Evolutionary conservation across 2,888 invertebrate genomes (phyloP), one percentile per base, ranked within the genome.

Genomic region (Drosophila macrothrix): DNA sequence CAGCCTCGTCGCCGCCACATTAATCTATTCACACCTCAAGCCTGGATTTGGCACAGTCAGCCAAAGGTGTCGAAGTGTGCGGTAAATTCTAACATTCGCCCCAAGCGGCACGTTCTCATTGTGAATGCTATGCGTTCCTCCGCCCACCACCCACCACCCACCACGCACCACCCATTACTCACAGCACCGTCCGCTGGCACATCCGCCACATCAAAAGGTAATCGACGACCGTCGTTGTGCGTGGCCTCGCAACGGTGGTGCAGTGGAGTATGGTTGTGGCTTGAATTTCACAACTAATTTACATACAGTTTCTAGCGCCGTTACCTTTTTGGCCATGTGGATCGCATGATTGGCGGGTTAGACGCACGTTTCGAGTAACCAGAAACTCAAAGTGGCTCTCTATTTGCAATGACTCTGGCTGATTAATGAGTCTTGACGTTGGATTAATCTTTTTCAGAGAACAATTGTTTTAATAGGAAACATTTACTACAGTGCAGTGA

Each of bases 21-120:
- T 90, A 86, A 86, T 86, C 90, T 90, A 90, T 90, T 86, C 90
- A 86, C 85, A 90, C 84, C 87, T 86, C 84, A 73, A 78, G 84
- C 75, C 61, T 64, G 67, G 29, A 46, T 46, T 25, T 25, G 2
- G 22, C 55, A 41, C 53, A 37, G 12, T 28, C 35, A 19, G 3
- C 49, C 66, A 56, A 53, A 84, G 90, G 84, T 88, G 84, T 73
- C 66, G 76, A 79, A 72, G 69, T 79, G 73, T 86, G 90, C 72
- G 90, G 86, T 83, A 77, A 86, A 68, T 74, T 77, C 82, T 71
- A 86, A 62, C 84, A 80, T 78, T 90, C 70, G 82, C 74, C 71
- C 71, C 53, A 78, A 89, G 76, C 60, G 76, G 84, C 84, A 90
- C 84, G 90, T 84, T 90, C 80, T 60, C 73, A 54, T 49, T 53